Evolutionary conservation across 2,888 invertebrate species (phyloP).

Genomic region (Lasioglossum figueresi): DNA sequence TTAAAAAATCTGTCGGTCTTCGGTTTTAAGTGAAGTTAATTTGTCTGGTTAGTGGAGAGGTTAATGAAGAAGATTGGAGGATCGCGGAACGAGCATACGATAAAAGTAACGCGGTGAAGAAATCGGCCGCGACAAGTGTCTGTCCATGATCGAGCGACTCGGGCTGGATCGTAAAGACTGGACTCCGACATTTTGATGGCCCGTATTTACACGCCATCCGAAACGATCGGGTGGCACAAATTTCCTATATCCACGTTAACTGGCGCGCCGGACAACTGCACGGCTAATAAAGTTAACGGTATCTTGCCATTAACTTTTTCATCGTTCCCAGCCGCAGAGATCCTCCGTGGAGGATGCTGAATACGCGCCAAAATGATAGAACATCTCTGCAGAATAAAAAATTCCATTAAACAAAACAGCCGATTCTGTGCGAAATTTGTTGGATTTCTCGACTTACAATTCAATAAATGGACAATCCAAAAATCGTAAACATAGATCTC

Average conservation of each 20-base stretch:
- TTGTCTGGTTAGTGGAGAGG: neutral
- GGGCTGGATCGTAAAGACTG: neutral
- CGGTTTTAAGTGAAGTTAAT: neutral
- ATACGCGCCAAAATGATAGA: neutral
- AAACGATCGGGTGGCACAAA: slow-evolving; percentile 9
- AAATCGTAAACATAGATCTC: neutral
- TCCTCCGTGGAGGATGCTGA: neutral
- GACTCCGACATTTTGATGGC: slow-evolving; percentile 22
- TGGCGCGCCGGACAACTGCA: neutral
- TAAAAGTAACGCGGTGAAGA: neutral
- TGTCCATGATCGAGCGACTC: neutral
- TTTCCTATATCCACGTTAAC: neutral
- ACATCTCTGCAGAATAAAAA: neutral
- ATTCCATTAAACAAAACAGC: neutral
- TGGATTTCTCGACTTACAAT: too few relatives aligned
- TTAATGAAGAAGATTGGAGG: neutral
- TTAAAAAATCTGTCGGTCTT: neutral
- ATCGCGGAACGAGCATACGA: neutral
- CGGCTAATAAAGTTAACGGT: neutral
- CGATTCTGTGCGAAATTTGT: too few relatives aligned
- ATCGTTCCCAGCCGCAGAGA: neutral
- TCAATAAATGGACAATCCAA: neutral
- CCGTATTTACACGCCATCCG: slow-evolving; percentile 16
- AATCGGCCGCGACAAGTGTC: slow-evolving; percentile 21
- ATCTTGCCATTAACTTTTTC: neutral